A percentile compares a stretch with the other conserved stretches of the same genome.
Conservation (phyloP, 37 sponge, comb jelly and placozoan species). For the Hormiphora californensis region DNA sequence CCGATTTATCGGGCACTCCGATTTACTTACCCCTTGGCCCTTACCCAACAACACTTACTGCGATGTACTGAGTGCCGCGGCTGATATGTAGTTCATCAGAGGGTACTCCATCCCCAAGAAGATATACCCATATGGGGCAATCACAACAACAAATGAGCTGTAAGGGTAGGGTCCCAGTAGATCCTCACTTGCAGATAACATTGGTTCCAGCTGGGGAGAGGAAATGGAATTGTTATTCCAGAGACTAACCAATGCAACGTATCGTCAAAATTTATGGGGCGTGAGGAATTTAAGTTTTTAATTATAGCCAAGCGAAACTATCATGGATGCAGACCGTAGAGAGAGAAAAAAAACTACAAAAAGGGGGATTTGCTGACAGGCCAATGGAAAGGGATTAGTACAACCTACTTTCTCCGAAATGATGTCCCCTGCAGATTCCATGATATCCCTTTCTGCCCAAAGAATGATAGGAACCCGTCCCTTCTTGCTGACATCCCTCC, state of each 20-base stretch:
- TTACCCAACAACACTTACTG: too few species aligned
- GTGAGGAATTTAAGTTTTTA: too few species aligned
- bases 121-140: background rate
- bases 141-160: background rate
- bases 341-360: too few species aligned
- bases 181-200: background rate
- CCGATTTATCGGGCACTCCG: too few species aligned
- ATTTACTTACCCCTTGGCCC: too few species aligned
- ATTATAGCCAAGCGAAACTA: too few species aligned
- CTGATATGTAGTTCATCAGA: background rate
- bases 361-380: too few species aligned
- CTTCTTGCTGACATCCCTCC: background rate
- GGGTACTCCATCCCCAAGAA: conserved; percentile 46
- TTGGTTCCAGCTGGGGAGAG: background rate
- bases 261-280: too few species aligned
- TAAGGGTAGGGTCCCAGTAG: background rate
- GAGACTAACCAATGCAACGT: too few species aligned
- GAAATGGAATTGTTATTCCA: background rate
- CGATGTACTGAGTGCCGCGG: background rate
- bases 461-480: background rate
- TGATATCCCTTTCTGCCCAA: background rate
- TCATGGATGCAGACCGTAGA: too few species aligned
- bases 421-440: background rate
- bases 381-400: too few species aligned
- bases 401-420: background rate